Evolutionary conservation across 2,797 vertebrate species (phyloP), one percentile per base, ranked within the genome.

Genomic region (Lacerta bilineata): DNA sequence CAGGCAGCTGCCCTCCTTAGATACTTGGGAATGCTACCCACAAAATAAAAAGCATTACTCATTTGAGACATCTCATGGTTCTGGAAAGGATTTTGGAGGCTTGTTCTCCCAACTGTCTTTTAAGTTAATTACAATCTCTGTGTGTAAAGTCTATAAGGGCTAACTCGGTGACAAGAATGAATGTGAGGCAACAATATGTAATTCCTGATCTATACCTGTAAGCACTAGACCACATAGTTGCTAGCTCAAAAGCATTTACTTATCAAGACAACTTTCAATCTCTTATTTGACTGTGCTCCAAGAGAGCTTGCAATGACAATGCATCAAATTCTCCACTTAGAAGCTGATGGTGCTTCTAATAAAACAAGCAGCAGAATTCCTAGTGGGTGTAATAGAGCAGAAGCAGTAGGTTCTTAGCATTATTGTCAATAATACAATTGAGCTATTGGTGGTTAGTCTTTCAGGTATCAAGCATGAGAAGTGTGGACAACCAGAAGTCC

Each of bases 121-220:
- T 4, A 69, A 86, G 91, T 61, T 78, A 87, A 46, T 81, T n/a
- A 29, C 0, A 59, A 74, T 50, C 64, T 66, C n/a, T 82, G 18
- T 46, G 4, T 83, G 9, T 39, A 69, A 77, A 88, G 27, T 20
- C 72, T 55, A 46, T 55, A 59, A 46, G 46, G 64, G 77, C 59
- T 68, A 41, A n/a, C 17, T 66, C 83, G 85, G 68, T 46, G 80
- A 82, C 50, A 69, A 33, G 72, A 93, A 87, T 75, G 64, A 89
- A 50, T 23, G 80, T 68, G 29, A 90, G 5, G 15, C 23, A 36
- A 43, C 59, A 86, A 81, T 83, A 61, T 59, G 79, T n/a, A 11
- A 71, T 86, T 89, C 74, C 43, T 77, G 50, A 77, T 33, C 8
- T 83, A 78, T 46, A 23, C 8, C 15, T 61, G 15, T 43, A 78